Base-by-base conservation (phyloP, 2,888 invertebrate genomes). In the Athrips mouffetella region DNA sequence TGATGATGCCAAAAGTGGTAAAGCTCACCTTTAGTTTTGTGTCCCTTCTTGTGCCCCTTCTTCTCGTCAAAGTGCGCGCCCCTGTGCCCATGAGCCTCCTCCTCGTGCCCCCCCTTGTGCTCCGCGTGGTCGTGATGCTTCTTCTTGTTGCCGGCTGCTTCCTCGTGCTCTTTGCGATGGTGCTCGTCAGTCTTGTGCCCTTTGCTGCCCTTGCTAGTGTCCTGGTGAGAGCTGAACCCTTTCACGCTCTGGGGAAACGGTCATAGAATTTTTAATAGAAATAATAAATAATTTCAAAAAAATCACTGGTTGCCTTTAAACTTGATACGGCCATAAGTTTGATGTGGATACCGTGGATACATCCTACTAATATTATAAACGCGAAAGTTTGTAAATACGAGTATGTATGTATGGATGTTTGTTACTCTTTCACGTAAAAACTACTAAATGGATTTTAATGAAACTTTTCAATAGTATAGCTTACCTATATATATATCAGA, bases 1-100 rank as follows among this genome's bases (percentile, higher is more conserved):
- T n/a, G n/a, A n/a, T n/a, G n/a, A n/a, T n/a, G n/a, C n/a, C n/a
- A n/a, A n/a, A n/a, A n/a, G n/a, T n/a, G n/a, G n/a, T n/a, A n/a
- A n/a, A n/a, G 45, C 65, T 58, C 47, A 88, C 89, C 94, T 74
- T 92, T 93, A 1, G 93, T 93, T 70, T 93, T 93, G 66, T 94
- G 93, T 3, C 94, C 94, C 62, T 93, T 93, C 67, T 93, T 94
- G 69, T 94, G 94, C 0, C 93, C 94, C 56, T 93, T 92, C 67
- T 93, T 93, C 72, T 94, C 93, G 0, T 91, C 92, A 54, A 92
- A 93, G 67, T 93, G 92, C 0, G 91, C 90, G 0, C 91, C 92
- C 58, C 93, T 91, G 45, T 91, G 91, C 0, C 92, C 92, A 54
- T 92, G 91, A 3, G 92, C 92, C 46, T 91, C 87, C 60, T 93